Conservation (phyloP, 2,797 vertebrate genomes). For the Smutsia temminckii region DNA sequence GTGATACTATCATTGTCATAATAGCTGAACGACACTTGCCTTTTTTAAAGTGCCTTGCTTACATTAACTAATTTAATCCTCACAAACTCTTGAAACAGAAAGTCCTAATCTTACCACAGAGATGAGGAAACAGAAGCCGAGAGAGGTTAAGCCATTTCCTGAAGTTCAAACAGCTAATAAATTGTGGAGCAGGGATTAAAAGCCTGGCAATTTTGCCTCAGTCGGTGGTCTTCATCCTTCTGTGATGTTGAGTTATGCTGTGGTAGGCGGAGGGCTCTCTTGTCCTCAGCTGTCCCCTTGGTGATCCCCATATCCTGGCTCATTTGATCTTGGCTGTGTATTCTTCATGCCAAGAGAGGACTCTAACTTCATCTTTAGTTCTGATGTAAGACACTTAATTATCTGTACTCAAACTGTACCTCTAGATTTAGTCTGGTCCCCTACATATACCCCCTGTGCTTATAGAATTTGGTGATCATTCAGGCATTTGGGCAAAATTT, state of each 20-base stretch:
- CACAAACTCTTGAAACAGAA: not conserved
- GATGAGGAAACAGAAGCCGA: not conserved
- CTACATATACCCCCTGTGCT: fast-evolving
- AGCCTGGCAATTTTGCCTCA: fast-evolving
- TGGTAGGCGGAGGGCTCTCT: not conserved
- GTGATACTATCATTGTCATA: not conserved
- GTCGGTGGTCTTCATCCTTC: fast-evolving
- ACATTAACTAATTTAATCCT: not conserved
- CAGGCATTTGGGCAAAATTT: not conserved
- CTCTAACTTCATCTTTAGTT: not conserved
- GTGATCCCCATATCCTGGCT: too few species aligned
- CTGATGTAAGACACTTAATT: not conserved
- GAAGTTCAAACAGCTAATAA: not conserved
- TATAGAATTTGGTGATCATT: not conserved
- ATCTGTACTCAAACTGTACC: not conserved
- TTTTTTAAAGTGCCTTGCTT: not conserved
- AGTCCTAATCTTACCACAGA: not conserved
- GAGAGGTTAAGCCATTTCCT: not conserved
- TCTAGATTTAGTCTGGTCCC: not conserved
- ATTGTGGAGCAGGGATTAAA: not conserved
- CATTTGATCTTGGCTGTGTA: too few species aligned
- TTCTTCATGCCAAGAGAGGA: not conserved
- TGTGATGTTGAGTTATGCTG: fast-evolving
- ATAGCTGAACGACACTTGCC: not conserved
- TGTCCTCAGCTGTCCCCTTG: fast-evolving